Evolutionary conservation across 2,888 invertebrate genomes (phyloP).

Genomic region (Acleris cristana): DNA sequence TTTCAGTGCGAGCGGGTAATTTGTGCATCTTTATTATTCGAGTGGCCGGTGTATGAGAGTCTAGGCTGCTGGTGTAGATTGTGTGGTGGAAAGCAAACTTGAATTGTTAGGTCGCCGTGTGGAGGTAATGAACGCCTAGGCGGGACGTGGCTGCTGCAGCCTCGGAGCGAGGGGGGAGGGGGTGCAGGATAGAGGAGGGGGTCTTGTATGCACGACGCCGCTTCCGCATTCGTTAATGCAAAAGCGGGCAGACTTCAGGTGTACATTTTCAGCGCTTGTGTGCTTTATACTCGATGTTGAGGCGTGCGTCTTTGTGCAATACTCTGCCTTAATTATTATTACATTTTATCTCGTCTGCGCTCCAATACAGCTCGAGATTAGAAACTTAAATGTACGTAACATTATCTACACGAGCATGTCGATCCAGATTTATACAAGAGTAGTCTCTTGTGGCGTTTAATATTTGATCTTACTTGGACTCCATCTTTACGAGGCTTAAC

Average conservation of each 20-base stretch:
- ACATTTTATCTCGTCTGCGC: slow-evolving; percentile 71
- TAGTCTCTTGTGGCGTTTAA: slow-evolving; percentile 4
- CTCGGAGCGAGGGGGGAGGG: slow-evolving; percentile 69
- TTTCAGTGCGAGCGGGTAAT: slow-evolving; percentile 79
- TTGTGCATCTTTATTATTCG: slow-evolving; percentile 84
- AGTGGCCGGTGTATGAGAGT: slow-evolving; percentile 72
- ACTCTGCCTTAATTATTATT: slow-evolving; percentile 77
- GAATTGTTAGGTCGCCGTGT: slow-evolving; percentile 81
- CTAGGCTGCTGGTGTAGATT: slow-evolving; percentile 73
- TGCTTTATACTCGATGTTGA: slow-evolving; percentile 78
- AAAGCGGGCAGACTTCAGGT: slow-evolving; percentile 83
- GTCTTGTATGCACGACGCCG: slow-evolving; percentile 82
- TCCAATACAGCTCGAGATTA: slow-evolving; percentile 56
- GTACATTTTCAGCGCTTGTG: slow-evolving; percentile 82
- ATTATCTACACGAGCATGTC: not conserved
- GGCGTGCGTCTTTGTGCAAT: slow-evolving; percentile 79
- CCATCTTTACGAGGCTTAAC: slow-evolving; percentile 64
- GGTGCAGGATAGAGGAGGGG: slow-evolving; percentile 57
- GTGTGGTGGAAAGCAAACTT: slow-evolving; percentile 83
- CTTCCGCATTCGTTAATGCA: slow-evolving; percentile 84
- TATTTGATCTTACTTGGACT: slow-evolving; percentile 51
- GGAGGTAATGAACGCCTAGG: slow-evolving; percentile 81
- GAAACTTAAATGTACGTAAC: slow-evolving; percentile 43
- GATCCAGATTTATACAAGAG: not conserved
- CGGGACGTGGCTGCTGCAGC: slow-evolving; percentile 77